phyloP scores from a whole-genome alignment of 2,888 invertebrate species.

The Drosophila nr. perissopoda region DNA sequence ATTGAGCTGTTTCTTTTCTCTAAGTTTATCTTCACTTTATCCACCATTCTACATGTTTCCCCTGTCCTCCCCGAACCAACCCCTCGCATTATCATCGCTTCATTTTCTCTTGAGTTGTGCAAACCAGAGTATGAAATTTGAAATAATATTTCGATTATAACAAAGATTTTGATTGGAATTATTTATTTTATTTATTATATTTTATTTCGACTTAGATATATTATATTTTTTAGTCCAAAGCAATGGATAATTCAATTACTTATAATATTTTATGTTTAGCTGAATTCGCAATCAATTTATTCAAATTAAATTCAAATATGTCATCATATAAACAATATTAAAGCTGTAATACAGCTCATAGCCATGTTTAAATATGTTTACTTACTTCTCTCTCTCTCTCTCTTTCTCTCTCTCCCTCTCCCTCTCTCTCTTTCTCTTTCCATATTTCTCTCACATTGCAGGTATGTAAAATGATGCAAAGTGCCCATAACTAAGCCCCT shows the following conservation, averaged over 20 bases:
- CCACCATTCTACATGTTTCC: too few relatives aligned
- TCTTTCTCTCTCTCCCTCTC: background rate
- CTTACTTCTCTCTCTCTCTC: background rate
- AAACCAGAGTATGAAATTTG: background rate
- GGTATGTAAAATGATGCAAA: constrained; percentile 49
- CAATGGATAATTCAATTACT: too few relatives aligned
- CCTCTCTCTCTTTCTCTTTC: background rate
- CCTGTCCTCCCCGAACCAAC: background rate
- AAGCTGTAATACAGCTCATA: background rate
- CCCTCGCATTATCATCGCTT: background rate
- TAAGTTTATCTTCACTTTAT: constrained; percentile 7
- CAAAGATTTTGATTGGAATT: background rate
- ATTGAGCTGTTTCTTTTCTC: constrained; percentile 55
- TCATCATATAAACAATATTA: background rate
- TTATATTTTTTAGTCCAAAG: too few relatives aligned
- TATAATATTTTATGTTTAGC: too few relatives aligned
- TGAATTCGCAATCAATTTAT: too few relatives aligned
- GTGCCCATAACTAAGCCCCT: constrained; percentile 4
- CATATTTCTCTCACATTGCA: constrained; percentile 35
- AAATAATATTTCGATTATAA: background rate
- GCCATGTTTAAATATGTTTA: background rate
- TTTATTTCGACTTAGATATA: too few relatives aligned
- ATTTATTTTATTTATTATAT: background rate
- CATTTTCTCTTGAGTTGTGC: background rate
- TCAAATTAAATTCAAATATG: too few relatives aligned